Conservation (phyloP, 2,113 vertebrate genomes). For the Myotis brandtii region DNA sequence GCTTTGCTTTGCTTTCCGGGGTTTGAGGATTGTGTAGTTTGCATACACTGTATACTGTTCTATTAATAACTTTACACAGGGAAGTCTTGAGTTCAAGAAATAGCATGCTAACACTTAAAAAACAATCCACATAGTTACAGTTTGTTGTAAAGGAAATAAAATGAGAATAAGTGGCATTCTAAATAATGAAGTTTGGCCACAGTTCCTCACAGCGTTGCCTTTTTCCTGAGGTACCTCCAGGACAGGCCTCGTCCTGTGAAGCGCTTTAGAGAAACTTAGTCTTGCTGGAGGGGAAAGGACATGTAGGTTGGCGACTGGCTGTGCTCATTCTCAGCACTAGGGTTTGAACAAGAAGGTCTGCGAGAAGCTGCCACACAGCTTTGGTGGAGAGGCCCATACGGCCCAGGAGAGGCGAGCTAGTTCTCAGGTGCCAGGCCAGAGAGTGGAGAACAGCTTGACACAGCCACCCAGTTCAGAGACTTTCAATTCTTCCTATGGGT, state of each 20-base stretch:
- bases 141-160: constrained; percentile 57
- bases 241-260: constrained; percentile 58
- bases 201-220: constrained; percentile 45
- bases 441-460: background rate
- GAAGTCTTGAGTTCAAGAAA: constrained; percentile 54
- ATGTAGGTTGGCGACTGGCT: background rate
- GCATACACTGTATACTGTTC: background rate
- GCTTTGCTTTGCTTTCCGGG: too few relatives aligned
- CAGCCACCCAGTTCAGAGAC: background rate
- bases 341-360: constrained; percentile 36
- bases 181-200: constrained; percentile 25
- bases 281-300: constrained; percentile 52
- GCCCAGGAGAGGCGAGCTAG: background rate
- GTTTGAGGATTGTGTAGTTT: too few relatives aligned
- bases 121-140: background rate
- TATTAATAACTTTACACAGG: background rate
- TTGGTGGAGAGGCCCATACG: constrained; percentile 37
- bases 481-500: constrained; percentile 62
- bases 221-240: constrained; percentile 76
- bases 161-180: constrained; percentile 53
- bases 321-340: constrained; percentile 51
- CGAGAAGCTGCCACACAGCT: constrained; percentile 42
- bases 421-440: constrained; percentile 42
- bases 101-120: constrained; percentile 30
- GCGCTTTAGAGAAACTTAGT: constrained; percentile 47